Base-by-base conservation (phyloP, 2,888 invertebrate species). In the Pycnomerus fuliginosus region DNA sequence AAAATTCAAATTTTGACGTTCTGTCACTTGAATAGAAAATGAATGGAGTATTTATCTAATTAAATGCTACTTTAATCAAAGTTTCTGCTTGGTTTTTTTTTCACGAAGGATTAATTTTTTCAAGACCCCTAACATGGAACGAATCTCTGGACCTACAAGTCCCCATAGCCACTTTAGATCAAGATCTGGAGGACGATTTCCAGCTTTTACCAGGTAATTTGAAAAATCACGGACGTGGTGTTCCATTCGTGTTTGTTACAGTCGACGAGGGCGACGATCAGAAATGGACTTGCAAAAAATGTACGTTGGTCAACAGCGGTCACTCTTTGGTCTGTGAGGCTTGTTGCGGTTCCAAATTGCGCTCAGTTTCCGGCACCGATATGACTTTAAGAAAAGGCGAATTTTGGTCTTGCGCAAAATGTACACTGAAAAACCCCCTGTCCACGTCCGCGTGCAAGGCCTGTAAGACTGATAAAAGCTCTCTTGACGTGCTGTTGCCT, bases 241-340 rank as follows among this genome's bases (percentile, higher is more conserved):
- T 10, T 22, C 8, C 22, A 13, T 5, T 22, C 10, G n/a, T n/a
- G n/a, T n/a, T n/a, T n/a, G n/a, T n/a, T 35, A 11, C 15, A 35
- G 37, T 38, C 16, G 44, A 36, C 10, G 46, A 36, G 2, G 52
- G 50, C 13, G 70, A 70, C 16, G 73, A 73, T 41, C 74, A 72
- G 52, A 75, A 81, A 47, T 95, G 94, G 94, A 82, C 88, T 8
- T 95, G 94, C 69, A 80, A 82, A 50, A 88, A 90, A 57, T 95
- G 95, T 67, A 94, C 94, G 1, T 75, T 93, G 43, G 80, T 90
- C 14, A 95, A 95, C 72, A 81, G 84, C 11, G 75, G 79, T 0
- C 74, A 79, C 13, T 80, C 83, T 0, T 76, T 80, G 45, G 84
- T 84, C 0, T 95, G 95, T 68, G 85, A 87, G 7, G 91, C 90